Evolutionary conservation across 2,888 invertebrate species (phyloP), one percentile per base, ranked within the genome.

Genomic region (Pollenia amentaria): DNA sequence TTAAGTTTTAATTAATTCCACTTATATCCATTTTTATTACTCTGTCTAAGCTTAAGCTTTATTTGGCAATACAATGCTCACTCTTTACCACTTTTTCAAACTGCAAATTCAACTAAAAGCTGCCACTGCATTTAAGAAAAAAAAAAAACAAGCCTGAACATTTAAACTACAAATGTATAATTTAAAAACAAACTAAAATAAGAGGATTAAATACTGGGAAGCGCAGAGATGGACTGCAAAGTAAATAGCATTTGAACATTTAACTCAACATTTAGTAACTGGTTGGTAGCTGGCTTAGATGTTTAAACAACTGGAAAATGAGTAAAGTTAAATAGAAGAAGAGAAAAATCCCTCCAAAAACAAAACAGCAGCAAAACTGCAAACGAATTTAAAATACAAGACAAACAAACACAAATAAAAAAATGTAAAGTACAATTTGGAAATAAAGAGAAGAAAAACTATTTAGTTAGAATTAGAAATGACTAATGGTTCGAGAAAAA

Each of bases 1-100:
- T 76, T 64, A 83, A 86, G 69, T 70, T 83, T 86, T 83, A 86
- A 86, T 83, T 83, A 86, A 86, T 83, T 83, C 83, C 76, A 82
- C 73, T 79, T 82, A 78, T 79, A 82, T 64, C 44, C 57, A 69
- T 79, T 86, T 70, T 64, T 65, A 38, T 57, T 79, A 62, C 67
- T 77, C 53, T 65, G 70, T 79, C 86, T 86, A 55, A 79, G 82
- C 86, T 83, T 83, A 64, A 77, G 70, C 83, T 57, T 72, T 60
- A 78, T 67, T 73, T 84, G 72, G 72, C 65, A 84, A 55, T 73
- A 18, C 44, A 16, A 42, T 21, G 44, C 75, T 21, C 16, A 51
- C 42, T 11, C 42, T 6, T 46, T 18, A 42, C 38, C 64, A 29
- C 29, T 18, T 42, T 48, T 12, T 0, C 11, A 11, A 18, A 76